These are phyloP conservation scores for Drosophila lowei DNA, from an alignment of 1,140 invertebrate genomes.

Conservation along the genomic window DNA sequence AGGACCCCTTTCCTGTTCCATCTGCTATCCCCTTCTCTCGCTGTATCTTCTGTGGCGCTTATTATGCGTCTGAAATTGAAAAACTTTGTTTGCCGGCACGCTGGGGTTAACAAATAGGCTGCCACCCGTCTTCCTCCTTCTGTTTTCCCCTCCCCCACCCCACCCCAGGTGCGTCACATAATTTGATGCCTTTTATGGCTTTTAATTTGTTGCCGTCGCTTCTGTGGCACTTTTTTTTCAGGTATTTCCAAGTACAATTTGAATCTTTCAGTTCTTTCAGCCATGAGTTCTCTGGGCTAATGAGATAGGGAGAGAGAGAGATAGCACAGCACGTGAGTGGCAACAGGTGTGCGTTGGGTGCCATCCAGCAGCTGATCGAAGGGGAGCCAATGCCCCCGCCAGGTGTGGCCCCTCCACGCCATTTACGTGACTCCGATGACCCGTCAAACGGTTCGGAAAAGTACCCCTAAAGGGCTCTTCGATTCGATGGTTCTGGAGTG, in stretches of 20 bases:
- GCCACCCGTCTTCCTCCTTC: slow-evolving; percentile 16
- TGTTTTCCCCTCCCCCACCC: slow-evolving; percentile 7
- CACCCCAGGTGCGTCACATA: slow-evolving; percentile 71
- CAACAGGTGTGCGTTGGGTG: slow-evolving; percentile 57
- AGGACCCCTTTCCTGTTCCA: background rate
- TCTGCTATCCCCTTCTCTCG: background rate
- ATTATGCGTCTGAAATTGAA: slow-evolving; percentile 81
- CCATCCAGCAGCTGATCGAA: no score
- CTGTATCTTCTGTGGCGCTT: slow-evolving; percentile 59
- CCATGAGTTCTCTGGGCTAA: slow-evolving; percentile 59
- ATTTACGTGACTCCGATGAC: slow-evolving; percentile 1
- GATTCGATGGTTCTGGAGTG: background rate
- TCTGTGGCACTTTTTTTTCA: slow-evolving; percentile 34
- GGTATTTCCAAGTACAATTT: slow-evolving; percentile 31
- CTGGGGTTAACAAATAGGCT: slow-evolving; percentile 79
- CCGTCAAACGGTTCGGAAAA: slow-evolving; percentile 3
- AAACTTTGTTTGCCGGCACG: slow-evolving; percentile 78
- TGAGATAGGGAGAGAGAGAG: slow-evolving; percentile 29
- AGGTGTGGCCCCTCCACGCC: background rate
- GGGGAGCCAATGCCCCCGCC: slow-evolving; percentile 7
- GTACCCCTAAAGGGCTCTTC: background rate
- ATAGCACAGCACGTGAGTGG: slow-evolving; percentile 8
- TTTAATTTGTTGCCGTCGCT: slow-evolving; percentile 74
- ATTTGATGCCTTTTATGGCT: slow-evolving; percentile 79
- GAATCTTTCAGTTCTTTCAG: slow-evolving; percentile 32